These are phyloP conservation scores for Neodiprion lecontei DNA, from an alignment of 1,140 invertebrate species.

Conservation along the genomic window DNA sequence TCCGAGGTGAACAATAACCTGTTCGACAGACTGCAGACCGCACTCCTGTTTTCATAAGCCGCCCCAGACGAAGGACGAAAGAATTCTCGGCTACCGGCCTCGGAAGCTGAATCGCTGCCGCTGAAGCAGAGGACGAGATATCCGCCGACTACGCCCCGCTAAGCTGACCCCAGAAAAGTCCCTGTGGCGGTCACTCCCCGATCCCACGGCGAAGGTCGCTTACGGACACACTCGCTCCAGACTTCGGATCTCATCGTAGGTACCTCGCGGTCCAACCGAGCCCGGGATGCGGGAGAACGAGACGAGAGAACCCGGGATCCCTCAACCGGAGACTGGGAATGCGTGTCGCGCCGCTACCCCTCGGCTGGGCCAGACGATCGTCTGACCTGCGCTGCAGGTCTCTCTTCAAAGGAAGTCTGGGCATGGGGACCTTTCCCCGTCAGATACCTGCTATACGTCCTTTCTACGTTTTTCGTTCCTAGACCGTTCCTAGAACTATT, in stretches of 20 bases:
- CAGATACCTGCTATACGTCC: no score
- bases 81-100: background rate
- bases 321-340: no score
- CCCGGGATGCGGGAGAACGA: no score
- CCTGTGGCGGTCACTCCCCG: conserved; percentile 3
- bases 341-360: no score
- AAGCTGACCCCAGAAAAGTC: background rate
- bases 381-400: no score
- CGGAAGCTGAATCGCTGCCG: background rate
- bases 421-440: no score
- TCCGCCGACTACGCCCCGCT: background rate
- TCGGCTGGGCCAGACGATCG: no score
- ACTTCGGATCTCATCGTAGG: background rate
- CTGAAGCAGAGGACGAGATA: background rate
- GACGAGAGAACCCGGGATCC: no score
- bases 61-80: conserved; percentile 2
- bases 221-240: background rate
- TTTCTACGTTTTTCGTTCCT: no score
- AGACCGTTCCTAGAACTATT: no score
- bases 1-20: background rate
- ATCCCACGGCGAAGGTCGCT: background rate
- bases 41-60: background rate
- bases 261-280: no score
- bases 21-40: background rate
- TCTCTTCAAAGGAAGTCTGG: no score